Conservation (phyloP, 2,113 vertebrate genomes). For the Neodon shergylaensis region DNA sequence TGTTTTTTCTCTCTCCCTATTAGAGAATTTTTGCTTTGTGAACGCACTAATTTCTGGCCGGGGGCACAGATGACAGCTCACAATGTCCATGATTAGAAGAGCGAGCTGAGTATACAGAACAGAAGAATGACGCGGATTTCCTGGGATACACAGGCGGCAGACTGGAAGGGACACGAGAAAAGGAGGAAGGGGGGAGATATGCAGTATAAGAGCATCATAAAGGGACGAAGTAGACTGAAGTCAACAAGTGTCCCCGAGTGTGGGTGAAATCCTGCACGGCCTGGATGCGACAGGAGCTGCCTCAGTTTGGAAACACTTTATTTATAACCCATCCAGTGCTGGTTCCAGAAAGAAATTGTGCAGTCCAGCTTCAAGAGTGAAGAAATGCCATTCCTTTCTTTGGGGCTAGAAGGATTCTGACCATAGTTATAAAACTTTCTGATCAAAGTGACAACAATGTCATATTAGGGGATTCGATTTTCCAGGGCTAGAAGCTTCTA, state of each 20-base stretch:
- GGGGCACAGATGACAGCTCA: not conserved
- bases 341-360: constrained; percentile 67
- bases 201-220: not conserved
- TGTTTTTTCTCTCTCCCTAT: not conserved
- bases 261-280: no score
- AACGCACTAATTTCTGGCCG: not conserved
- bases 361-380: constrained; percentile 65
- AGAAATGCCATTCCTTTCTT: constrained; percentile 66
- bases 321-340: not conserved
- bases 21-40: not conserved
- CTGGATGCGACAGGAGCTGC: constrained; percentile 34
- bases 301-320: constrained; percentile 70
- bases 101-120: not conserved
- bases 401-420: constrained; percentile 73
- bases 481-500: not conserved
- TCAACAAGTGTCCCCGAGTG: not conserved
- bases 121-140: not conserved
- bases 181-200: not conserved
- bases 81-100: not conserved
- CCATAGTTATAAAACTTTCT: constrained; percentile 71
- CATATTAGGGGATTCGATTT: not conserved
- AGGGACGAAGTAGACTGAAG: not conserved
- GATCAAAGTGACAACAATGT: constrained; percentile 62
- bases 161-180: not conserved
- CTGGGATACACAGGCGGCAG: not conserved